Percentiles rank a stretch among this genome's conserved stretches.
Conservation (phyloP, 2,888 invertebrate genomes). For the Pandemis cinnamomeana region DNA sequence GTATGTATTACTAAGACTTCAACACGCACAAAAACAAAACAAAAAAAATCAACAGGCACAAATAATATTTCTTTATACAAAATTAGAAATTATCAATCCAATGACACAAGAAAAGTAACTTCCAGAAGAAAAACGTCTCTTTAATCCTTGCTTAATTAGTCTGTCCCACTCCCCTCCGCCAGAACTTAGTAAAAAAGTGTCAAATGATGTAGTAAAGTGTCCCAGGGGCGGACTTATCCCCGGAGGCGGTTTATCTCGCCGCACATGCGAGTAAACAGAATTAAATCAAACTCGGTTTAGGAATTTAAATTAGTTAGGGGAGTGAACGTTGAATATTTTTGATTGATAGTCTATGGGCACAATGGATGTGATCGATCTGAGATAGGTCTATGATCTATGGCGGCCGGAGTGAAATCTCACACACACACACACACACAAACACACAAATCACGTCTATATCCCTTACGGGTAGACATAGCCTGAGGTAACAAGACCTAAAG, state of each 20-base stretch:
- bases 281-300: constrained; percentile 53
- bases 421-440: no score
- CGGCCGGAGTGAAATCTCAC: not conserved
- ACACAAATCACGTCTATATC: no score
- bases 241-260: constrained; percentile 57
- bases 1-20: no score
- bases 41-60: no score
- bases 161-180: constrained; percentile 15
- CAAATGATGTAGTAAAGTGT: constrained; percentile 34
- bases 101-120: no score
- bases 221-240: constrained; percentile 43
- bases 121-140: not conserved
- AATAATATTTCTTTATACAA: no score
- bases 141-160: constrained; percentile 27
- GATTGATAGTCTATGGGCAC: not conserved
- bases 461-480: no score
- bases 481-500: no score
- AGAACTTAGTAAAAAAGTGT: constrained; percentile 26
- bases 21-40: no score
- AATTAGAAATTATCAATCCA: no score
- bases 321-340: constrained; percentile 14
- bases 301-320: constrained; percentile 49
- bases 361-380: not conserved
- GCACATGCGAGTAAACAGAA: constrained; percentile 54
- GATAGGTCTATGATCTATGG: not conserved